These are phyloP conservation scores for Leptopilina drosophilae DNA, from an alignment of 2,888 invertebrate genomes.

Conservation along the genomic window DNA sequence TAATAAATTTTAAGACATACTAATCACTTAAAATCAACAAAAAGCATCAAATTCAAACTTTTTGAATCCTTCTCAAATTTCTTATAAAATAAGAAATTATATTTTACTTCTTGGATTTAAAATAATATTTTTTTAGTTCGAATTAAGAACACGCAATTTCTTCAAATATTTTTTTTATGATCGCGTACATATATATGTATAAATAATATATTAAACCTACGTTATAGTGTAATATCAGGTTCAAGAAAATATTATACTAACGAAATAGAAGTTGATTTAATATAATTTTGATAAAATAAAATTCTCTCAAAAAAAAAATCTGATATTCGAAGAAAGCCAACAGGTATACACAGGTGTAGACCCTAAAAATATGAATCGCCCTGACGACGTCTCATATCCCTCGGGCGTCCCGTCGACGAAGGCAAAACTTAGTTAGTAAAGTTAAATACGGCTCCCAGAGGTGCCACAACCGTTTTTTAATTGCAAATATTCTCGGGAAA, in stretches of 20 bases:
- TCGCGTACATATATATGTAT: no score
- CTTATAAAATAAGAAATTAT: no score
- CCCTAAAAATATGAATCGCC: slow-evolving; percentile 66
- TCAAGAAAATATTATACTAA: not conserved
- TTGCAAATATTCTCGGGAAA: slow-evolving; percentile 73
- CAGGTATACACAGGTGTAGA: slow-evolving; percentile 47
- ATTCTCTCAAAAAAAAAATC: slow-evolving; percentile 6
- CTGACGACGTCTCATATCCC: slow-evolving; percentile 67
- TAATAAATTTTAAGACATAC: no score
- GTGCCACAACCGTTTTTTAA: slow-evolving; percentile 73
- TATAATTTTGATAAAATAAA: not conserved
- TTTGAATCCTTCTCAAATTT: no score
- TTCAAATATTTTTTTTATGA: no score
- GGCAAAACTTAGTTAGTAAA: slow-evolving; percentile 75
- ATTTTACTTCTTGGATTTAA: no score
- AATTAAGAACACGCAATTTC: no score
- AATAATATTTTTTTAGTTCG: no score
- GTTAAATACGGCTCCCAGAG: slow-evolving; percentile 76
- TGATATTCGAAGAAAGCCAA: slow-evolving; percentile 48
- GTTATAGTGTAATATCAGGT: not conserved
- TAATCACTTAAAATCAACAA: no score
- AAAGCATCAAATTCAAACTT: no score
- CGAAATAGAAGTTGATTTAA: not conserved
- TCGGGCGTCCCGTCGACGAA: slow-evolving; percentile 73
- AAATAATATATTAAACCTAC: no score